phyloP scores from a whole-genome alignment of 2,113 vertebrate genomes.

The Crotophaga sulcirostris region DNA sequence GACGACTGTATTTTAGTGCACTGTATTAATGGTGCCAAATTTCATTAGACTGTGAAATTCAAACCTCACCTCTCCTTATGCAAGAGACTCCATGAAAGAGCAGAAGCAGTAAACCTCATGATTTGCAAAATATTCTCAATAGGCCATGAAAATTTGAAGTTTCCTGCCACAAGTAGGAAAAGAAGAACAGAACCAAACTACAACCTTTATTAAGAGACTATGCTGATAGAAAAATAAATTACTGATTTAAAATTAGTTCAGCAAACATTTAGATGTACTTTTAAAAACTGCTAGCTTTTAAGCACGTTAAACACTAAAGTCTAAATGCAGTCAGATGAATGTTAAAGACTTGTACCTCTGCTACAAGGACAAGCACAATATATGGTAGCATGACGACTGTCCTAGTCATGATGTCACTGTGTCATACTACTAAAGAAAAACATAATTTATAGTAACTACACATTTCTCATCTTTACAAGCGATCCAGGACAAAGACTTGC shows the following conservation, averaged over 20 bases:
- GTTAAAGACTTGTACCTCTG: neutral
- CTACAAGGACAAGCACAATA: neutral
- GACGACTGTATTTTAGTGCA: neutral
- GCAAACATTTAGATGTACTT: neutral
- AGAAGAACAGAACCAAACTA: neutral
- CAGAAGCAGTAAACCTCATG: neutral
- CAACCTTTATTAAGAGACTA: accelerated
- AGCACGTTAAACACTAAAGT: neutral
- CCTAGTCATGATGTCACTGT: neutral
- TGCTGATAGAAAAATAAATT: neutral
- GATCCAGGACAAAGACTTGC: neutral
- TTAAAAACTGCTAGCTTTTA: neutral
- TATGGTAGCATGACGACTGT: neutral
- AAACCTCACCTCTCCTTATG: neutral
- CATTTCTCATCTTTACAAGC: neutral
- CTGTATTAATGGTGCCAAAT: neutral
- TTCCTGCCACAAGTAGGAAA: neutral
- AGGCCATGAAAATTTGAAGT: neutral
- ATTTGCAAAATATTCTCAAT: neutral
- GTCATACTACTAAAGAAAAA: neutral
- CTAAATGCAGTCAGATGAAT: neutral
- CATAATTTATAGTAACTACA: neutral
- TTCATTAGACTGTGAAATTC: neutral
- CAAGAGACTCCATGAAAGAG: neutral
- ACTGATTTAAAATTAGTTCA: neutral